Evolutionary conservation across 1,140 invertebrate genomes (phyloP).

Genomic region (Dysdera silvatica): DNA sequence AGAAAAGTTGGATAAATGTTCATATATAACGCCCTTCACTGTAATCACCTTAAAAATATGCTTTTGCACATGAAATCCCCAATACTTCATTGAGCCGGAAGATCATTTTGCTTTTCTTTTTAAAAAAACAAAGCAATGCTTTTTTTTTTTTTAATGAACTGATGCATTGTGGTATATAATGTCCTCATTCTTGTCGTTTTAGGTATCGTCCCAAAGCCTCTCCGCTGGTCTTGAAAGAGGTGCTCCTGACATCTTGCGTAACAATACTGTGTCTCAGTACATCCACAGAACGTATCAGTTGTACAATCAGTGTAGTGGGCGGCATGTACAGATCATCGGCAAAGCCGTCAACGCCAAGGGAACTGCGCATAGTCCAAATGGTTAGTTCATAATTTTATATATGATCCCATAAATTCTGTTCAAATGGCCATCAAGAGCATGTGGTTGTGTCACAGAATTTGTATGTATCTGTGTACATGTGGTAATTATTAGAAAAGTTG

Average conservation of each 20-base stretch:
- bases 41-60: too few relatives aligned
- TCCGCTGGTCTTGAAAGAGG: conserved; percentile 9
- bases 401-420: too few relatives aligned
- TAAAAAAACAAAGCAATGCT: neutral
- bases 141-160: neutral
- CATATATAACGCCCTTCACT: too few relatives aligned
- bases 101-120: neutral
- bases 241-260: neutral
- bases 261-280: conserved; percentile 12
- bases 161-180: too few relatives aligned
- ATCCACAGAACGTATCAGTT: conserved; percentile 18
- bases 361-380: neutral
- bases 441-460: too few relatives aligned
- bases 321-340: conserved; percentile 23
- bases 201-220: conserved; percentile 19
- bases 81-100: too few relatives aligned
- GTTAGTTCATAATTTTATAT: conserved; percentile 16
- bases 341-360: conserved; percentile 19
- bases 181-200: too few relatives aligned
- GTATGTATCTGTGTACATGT: too few relatives aligned
- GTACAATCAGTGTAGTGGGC: conserved; percentile 25
- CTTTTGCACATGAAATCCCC: too few relatives aligned
- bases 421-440: too few relatives aligned
- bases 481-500: too few relatives aligned
- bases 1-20: too few relatives aligned